Base-by-base conservation (phyloP, 1,140 invertebrate species). In the Metopolophium dirhodum region DNA sequence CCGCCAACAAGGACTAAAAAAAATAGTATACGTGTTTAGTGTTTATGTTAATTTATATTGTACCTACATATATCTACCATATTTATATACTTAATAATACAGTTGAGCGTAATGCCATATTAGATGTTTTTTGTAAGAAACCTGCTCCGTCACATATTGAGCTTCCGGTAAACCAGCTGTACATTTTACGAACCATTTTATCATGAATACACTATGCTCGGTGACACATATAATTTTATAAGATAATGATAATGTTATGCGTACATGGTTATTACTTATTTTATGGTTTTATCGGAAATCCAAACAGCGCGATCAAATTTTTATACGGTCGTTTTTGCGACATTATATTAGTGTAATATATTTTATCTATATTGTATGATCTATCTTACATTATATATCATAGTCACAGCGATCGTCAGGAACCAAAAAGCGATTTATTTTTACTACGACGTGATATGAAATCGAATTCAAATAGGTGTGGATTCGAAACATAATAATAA, bases 21-120 rank as follows among this genome's bases (percentile, higher is more conserved):
- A 77, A n/a, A n/a, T n/a, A 11, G 20, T 77, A 77, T 77, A 77
- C 61, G 30, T 77, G 61, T 77, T 77, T 77, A 14, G 30, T 77
- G 61, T 77, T 77, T 77, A 77, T 77, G 61, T 77, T 77, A 77
- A 77, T 77, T 77, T 14, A n/a, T 77, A 77, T 77, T 77, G 14
- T 77, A 77, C 18, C 61, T n/a, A 77, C 14, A 7, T 6, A n/a
- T 68, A 68, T 23, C 57, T 68, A 68, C 30, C 30, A 77, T 77
- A 77, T 77, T n/a, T n/a, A 77, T 77, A 77, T 7, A n/a, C 61
- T 18, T 68, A 7, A n/a, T 68, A 77, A 77, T 14, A n/a, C 26
- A 77, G 61, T 77, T n/a, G 61, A 77, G 61, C 14, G 3, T 77
- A 18, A 77, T 77, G 14, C 61, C 61, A 77, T 77, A 77, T 77